Evolutionary conservation across 2,888 invertebrate genomes (phyloP).

Genomic region (Sinohyriopsis cumingii): DNA sequence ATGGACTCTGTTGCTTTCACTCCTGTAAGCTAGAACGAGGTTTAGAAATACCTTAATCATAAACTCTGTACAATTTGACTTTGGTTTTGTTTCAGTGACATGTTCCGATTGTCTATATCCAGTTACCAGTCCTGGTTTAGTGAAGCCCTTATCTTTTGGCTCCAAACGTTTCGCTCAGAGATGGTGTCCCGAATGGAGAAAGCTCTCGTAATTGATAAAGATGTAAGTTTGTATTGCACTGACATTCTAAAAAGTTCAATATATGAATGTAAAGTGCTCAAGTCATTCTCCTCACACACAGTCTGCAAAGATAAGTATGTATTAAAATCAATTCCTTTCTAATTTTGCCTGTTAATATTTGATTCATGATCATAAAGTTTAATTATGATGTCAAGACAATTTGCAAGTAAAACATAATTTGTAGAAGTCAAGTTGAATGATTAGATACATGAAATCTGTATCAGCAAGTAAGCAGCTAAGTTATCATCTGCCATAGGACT

Average conservation of each 20-base stretch:
- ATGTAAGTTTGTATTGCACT: conserved; percentile 46
- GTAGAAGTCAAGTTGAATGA: too few species aligned
- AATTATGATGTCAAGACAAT: not conserved
- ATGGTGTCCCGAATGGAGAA: conserved; percentile 61
- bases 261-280: not conserved
- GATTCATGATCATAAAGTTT: not conserved
- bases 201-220: conserved; percentile 67
- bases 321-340: not conserved
- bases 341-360: not conserved
- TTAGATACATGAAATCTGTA: too few species aligned
- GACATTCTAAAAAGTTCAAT: not conserved
- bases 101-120: conserved; percentile 54
- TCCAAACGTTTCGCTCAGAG: conserved; percentile 65
- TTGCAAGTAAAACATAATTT: too few species aligned
- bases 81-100: conserved; percentile 49
- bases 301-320: not conserved
- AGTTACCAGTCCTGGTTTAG: conserved; percentile 67
- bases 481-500: too few species aligned
- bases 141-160: conserved; percentile 64
- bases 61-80: not conserved
- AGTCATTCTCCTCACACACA: not conserved
- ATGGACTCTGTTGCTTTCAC: too few species aligned
- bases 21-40: too few species aligned
- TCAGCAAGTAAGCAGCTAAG: too few species aligned
- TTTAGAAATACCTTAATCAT: too few species aligned